These are phyloP conservation scores for Poecilia gillii DNA, from an alignment of 2,797 vertebrate genomes.

Conservation along the genomic window DNA sequence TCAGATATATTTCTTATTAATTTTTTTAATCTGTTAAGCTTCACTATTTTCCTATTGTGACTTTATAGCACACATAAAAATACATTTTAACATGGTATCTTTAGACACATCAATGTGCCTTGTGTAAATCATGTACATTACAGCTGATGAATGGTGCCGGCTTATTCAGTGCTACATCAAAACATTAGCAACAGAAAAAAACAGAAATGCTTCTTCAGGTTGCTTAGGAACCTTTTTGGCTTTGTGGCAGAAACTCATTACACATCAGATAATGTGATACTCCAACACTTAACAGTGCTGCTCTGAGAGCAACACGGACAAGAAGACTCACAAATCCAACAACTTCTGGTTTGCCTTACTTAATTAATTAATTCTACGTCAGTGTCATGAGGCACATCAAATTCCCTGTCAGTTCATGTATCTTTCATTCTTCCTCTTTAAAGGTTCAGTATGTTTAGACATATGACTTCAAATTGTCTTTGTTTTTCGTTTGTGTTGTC, in stretches of 20 bases:
- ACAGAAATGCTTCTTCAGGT: conserved; percentile 1
- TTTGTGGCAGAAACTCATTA: conserved; percentile 4
- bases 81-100: not conserved
- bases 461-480: not conserved
- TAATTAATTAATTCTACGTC: not conserved
- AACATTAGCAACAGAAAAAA: not conserved
- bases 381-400: not conserved
- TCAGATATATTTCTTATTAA: not conserved
- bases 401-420: not conserved
- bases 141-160: not conserved
- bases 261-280: conserved; percentile 2
- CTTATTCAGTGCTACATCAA: not conserved
- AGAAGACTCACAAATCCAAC: not conserved
- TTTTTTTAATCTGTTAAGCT: not conserved
- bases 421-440: not conserved
- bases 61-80: not conserved
- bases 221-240: conserved; percentile 12
- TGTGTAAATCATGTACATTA: not conserved
- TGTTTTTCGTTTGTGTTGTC: not conserved
- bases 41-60: not conserved
- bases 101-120: not conserved
- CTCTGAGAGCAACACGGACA: not conserved
- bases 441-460: not conserved
- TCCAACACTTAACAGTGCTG: not conserved
- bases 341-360: not conserved